Percentiles rank a stretch among this genome's conserved stretches.
Conservation (phyloP, 1,140 invertebrate genomes). For the Planococcus citri region DNA sequence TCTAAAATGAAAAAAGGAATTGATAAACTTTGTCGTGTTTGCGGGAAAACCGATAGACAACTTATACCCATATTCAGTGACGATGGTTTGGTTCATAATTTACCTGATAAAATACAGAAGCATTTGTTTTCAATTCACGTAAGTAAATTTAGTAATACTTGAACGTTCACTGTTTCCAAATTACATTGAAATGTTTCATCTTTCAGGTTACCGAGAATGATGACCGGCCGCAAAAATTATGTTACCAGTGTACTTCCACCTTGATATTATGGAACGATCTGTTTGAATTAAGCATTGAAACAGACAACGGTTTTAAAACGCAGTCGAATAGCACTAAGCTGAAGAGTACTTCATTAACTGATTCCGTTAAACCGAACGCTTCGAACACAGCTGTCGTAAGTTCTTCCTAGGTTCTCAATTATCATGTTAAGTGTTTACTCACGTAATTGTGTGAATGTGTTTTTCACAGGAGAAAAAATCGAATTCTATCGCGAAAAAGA, state of each 20-base stretch:
- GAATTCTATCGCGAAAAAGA: neutral
- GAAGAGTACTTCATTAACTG: no score
- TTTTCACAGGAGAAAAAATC: neutral
- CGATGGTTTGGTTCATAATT: constrained; percentile 40
- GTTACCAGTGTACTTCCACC: constrained; percentile 47
- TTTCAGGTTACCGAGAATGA: constrained; percentile 41
- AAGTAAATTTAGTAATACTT: no score
- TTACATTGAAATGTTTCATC: no score
- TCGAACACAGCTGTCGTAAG: no score
- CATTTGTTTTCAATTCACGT: constrained; percentile 40
- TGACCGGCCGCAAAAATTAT: constrained; percentile 43
- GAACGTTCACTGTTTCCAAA: no score
- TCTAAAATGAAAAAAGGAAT: neutral
- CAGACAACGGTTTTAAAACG: constrained; percentile 38
- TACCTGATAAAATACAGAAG: constrained; percentile 42
- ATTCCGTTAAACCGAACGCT: no score
- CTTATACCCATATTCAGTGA: constrained; percentile 43
- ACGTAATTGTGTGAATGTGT: no score
- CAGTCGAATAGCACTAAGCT: no score
- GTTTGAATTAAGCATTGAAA: constrained; percentile 40
- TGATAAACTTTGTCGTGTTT: constrained; percentile 38
- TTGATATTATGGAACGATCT: constrained; percentile 50
- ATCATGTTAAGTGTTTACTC: no score
- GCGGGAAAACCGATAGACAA: constrained; percentile 38
- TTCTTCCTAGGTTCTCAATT: no score